Evolutionary conservation across 1,140 invertebrate species (phyloP).

Genomic region (Monomorium pharaonis): DNA sequence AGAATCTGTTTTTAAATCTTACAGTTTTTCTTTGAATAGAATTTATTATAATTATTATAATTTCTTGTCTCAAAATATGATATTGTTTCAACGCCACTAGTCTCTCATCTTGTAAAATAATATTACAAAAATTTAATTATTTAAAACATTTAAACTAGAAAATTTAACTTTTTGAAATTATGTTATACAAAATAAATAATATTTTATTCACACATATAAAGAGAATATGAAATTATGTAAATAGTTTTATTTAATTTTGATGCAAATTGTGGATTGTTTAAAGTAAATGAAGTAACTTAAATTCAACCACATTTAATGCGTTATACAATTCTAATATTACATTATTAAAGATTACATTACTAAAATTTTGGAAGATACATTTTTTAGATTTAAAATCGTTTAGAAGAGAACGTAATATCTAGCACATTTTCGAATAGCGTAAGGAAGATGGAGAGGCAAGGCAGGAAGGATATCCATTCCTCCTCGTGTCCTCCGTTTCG

Average conservation of each 20-base stretch:
- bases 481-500: slow-evolving; percentile 10
- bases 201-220: not conserved
- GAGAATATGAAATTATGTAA: not conserved
- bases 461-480: not conserved
- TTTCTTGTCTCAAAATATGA: no score
- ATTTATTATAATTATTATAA: no score
- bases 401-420: not conserved
- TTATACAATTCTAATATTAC: not conserved
- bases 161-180: no score
- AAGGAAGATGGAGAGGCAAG: not conserved
- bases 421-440: not conserved
- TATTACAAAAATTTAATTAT: no score
- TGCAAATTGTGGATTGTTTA: not conserved
- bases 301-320: no score
- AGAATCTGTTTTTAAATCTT: no score
- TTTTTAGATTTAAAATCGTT: not conserved
- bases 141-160: no score
- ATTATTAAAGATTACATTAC: not conserved
- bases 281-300: not conserved
- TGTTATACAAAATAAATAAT: no score
- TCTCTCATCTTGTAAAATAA: no score
- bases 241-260: not conserved
- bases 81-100: no score
- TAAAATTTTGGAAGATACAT: not conserved
- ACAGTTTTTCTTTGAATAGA: no score